Evolutionary conservation across 2,797 vertebrate genomes (phyloP), one percentile per base, ranked within the genome.

Genomic region (Carcharodon carcharias): DNA sequence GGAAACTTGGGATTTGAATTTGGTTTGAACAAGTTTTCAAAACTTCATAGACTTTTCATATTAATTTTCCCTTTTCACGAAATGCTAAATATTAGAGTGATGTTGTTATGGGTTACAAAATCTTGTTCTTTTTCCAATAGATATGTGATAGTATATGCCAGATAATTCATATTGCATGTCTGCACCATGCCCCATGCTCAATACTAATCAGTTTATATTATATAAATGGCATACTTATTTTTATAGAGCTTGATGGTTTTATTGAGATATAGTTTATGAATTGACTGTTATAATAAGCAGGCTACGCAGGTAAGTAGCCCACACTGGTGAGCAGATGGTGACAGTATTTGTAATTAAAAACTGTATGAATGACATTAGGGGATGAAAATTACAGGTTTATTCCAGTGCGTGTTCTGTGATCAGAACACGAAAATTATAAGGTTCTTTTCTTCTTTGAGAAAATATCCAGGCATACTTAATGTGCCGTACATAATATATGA

Each of bases 241-340:
- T 95, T 95, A 95, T 77, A 73, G 69, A 95, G 71, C 50, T 54
- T 95, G 94, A 95, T 95, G 67, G 94, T 95, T 95, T 95, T 95
- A 95, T 71, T 95, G 94, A 95, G 94, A 77, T 73, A 95, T 73
- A 95, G 94, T 95, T 95, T 95, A 95, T 95, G 67, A 95, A 95
- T 95, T 77, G 67, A 95, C 69, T 95, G 94, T 77, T 95, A 95
- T 95, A 95, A 95, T 95, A 95, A 95, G 94, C 94, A 77, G 94
- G 69, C 67, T 77, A 77, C 11, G 54, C 71, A 71, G 94, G 94
- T 95, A 95, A 95, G 94, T 95, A 73, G 67, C 50, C 67, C 26
- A 71, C 94, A 73, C 94, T 77, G 18, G 69, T 95, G 69, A 95
- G 94, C 67, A 95, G 94, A 95, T 95, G 94, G 69, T 73, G 94